phyloP scores from a whole-genome alignment of 2,113 vertebrate species.

The Puma concolor region DNA sequence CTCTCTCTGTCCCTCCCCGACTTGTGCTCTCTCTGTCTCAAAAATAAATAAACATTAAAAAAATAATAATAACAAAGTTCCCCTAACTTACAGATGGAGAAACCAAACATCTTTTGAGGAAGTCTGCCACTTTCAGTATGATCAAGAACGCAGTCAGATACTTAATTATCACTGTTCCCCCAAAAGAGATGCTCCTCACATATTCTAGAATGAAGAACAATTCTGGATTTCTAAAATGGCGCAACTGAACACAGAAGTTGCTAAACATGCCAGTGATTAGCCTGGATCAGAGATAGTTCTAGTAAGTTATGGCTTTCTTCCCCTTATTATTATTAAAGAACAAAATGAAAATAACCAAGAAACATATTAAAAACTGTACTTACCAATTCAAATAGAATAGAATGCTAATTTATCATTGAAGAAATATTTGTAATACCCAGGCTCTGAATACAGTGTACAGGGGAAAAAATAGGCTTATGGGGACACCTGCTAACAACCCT shows the following conservation, averaged over 20 bases:
- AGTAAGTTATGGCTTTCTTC: not conserved
- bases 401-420: not conserved
- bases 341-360: not conserved
- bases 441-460: not conserved
- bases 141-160: not conserved
- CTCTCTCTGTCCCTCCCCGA: too few relatives aligned
- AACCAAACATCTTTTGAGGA: not conserved
- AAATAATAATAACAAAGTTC: not conserved
- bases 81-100: not conserved
- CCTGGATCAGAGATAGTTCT: not conserved
- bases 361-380: not conserved
- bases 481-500: not conserved
- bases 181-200: not conserved
- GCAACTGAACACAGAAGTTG: not conserved
- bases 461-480: not conserved
- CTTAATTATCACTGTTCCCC: not conserved
- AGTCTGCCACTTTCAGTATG: not conserved
- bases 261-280: not conserved
- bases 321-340: not conserved
- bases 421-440: constrained; percentile 1
- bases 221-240: not conserved
- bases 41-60: too few relatives aligned
- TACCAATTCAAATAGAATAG: not conserved
- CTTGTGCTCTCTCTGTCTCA: too few relatives aligned
- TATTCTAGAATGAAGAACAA: not conserved